These are phyloP conservation scores for Cliona cf. orientalis DNA, from an alignment of 37 sponge, comb jelly and placozoan species.

Conservation along the genomic window DNA sequence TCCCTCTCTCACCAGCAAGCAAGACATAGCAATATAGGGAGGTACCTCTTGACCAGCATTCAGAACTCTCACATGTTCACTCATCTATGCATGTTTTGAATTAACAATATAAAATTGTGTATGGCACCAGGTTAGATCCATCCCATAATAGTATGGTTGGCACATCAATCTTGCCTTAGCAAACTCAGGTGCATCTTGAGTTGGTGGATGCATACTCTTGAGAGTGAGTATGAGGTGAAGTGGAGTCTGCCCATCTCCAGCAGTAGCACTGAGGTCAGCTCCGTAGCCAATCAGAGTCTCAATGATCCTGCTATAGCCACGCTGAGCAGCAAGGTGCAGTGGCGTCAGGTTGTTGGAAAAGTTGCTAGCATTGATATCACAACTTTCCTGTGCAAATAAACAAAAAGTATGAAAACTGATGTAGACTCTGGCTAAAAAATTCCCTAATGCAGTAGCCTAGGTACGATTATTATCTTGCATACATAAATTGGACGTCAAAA, in stretches of 20 bases:
- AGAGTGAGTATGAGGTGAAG: background rate
- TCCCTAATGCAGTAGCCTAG: too few species aligned
- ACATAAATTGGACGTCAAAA: too few species aligned
- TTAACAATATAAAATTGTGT: background rate
- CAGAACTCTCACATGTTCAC: background rate
- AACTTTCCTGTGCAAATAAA: slow-evolving; percentile 14
- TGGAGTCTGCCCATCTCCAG: slow-evolving; percentile 9
- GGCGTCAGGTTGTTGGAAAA: background rate
- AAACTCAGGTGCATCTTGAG: background rate
- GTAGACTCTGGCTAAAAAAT: too few species aligned
- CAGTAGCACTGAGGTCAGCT: slow-evolving; percentile 8
- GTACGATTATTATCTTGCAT: too few species aligned
- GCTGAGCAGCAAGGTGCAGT: slow-evolving; percentile 16
- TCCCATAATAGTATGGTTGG: background rate
- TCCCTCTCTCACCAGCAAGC: background rate
- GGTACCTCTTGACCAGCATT: background rate
- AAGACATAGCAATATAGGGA: background rate
- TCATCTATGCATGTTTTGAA: background rate
- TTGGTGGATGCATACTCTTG: background rate
- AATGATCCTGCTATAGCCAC: slow-evolving; percentile 12
- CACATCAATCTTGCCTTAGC: background rate
- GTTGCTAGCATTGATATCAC: slow-evolving; percentile 3
- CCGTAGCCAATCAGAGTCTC: slow-evolving; percentile 10
- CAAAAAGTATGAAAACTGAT: too few species aligned
- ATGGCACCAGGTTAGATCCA: background rate